A percentile compares a stretch with the other conserved stretches of the same genome.
phyloP scores from a whole-genome alignment of 2,888 invertebrate genomes.

The Bombylius major region DNA sequence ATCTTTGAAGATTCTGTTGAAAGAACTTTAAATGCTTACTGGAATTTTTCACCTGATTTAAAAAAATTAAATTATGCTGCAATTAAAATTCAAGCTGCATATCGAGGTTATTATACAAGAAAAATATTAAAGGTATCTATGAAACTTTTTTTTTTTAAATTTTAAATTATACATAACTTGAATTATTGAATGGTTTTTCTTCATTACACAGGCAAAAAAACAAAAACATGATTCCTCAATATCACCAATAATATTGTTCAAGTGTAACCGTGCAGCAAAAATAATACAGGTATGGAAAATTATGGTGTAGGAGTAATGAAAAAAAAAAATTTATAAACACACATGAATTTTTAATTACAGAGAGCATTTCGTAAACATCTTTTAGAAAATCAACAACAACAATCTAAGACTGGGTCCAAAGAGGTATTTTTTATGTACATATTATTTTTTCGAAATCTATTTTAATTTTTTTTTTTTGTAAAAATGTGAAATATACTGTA shows the following conservation, averaged over 20 bases:
- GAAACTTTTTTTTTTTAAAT: background rate
- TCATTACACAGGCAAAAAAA: too few species aligned
- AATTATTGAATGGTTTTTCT: too few species aligned
- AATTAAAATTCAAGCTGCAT: conserved; percentile 23
- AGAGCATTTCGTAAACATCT: too few species aligned
- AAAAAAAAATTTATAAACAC: too few species aligned
- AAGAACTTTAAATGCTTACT: background rate
- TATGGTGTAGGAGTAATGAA: too few species aligned
- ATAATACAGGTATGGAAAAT: background rate
- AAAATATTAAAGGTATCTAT: background rate
- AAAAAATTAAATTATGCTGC: conserved; percentile 18
- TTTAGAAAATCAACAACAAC: too few species aligned
- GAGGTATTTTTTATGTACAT: too few species aligned
- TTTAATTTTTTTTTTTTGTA: background rate
- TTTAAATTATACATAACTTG: too few species aligned
- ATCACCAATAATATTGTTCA: too few species aligned
- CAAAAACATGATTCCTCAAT: too few species aligned
- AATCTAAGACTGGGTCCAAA: too few species aligned
- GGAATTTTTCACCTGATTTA: background rate
- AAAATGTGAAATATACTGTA: background rate
- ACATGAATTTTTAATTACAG: background rate
- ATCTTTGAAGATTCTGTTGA: conserved; percentile 4
- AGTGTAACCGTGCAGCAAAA: background rate
- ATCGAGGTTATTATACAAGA: conserved; percentile 16
- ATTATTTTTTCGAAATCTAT: background rate